Evolutionary conservation across 2,113 vertebrate genomes (phyloP).

Genomic region (Himantopus leucocephalus): DNA sequence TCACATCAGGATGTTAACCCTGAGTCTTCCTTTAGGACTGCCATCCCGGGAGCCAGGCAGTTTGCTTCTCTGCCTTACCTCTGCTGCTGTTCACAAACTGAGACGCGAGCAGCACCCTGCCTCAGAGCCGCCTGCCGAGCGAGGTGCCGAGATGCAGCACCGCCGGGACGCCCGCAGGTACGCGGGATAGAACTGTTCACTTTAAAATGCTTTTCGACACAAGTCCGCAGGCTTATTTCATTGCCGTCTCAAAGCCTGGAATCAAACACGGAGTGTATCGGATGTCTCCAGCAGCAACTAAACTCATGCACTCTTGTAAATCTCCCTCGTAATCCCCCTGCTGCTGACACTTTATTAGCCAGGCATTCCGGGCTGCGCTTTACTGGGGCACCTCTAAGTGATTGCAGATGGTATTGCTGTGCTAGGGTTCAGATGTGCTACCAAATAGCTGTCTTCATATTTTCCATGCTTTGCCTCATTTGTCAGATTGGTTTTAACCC

Average conservation of each 20-base stretch:
- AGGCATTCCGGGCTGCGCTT: conserved; percentile 68
- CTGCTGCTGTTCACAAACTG: not conserved
- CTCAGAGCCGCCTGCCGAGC: not conserved
- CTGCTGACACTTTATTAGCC: conserved; percentile 74
- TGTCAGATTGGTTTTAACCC: conserved; percentile 64
- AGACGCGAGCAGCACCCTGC: not conserved
- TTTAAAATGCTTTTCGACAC: conserved; percentile 6
- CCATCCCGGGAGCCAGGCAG: not conserved
- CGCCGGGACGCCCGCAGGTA: not conserved
- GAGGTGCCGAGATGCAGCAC: not conserved
- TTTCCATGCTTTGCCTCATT: conserved; percentile 62
- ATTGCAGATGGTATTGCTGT: conserved; percentile 64
- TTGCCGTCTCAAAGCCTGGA: conserved; percentile 53
- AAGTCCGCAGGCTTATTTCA: conserved; percentile 44
- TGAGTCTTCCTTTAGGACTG: not conserved
- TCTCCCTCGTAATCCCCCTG: conserved; percentile 69
- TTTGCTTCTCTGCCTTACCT: not conserved
- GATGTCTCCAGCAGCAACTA: conserved; percentile 69
- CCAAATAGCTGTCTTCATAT: conserved; percentile 70
- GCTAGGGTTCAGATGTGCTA: conserved; percentile 58
- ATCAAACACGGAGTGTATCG: conserved; percentile 61
- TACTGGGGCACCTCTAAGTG: conserved; percentile 68
- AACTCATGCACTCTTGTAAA: conserved; percentile 73
- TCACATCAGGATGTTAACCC: not conserved
- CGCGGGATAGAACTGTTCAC: not conserved